Conservation (phyloP, 2,888 invertebrate species). For the Eupithecia exiguata region DNA sequence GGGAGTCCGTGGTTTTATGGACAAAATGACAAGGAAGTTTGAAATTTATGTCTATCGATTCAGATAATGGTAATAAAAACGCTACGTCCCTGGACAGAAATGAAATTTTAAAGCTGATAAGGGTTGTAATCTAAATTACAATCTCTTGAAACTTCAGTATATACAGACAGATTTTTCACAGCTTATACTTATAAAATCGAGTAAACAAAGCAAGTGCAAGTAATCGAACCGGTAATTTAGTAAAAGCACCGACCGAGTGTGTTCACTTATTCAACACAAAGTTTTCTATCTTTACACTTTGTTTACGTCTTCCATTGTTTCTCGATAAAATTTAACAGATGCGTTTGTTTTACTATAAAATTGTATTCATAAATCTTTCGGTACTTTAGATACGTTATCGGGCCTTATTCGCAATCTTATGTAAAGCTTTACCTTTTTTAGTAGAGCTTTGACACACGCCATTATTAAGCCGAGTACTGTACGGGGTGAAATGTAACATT, state of each 20-base stretch:
- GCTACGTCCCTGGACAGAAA: background rate
- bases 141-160: background rate
- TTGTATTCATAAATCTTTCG: background rate
- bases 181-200: background rate
- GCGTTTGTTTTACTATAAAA: background rate
- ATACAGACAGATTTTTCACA: background rate
- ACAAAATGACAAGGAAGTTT: background rate
- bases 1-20: background rate
- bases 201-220: background rate
- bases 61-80: background rate
- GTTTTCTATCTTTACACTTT: background rate
- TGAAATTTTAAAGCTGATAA: background rate
- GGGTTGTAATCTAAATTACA: slow-evolving; percentile 3
- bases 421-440: background rate
- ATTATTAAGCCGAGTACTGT: background rate
- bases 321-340: background rate
- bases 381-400: background rate
- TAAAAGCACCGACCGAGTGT: background rate
- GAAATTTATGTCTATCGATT: background rate
- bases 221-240: background rate
- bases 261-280: background rate
- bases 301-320: background rate
- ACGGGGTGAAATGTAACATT: too few relatives aligned
- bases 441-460: background rate
- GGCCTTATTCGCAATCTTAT: background rate